A percentile compares a stretch with the other conserved stretches of the same genome.
phyloP scores from a whole-genome alignment of 2,113 vertebrate species.

The Alouatta palliata region DNA sequence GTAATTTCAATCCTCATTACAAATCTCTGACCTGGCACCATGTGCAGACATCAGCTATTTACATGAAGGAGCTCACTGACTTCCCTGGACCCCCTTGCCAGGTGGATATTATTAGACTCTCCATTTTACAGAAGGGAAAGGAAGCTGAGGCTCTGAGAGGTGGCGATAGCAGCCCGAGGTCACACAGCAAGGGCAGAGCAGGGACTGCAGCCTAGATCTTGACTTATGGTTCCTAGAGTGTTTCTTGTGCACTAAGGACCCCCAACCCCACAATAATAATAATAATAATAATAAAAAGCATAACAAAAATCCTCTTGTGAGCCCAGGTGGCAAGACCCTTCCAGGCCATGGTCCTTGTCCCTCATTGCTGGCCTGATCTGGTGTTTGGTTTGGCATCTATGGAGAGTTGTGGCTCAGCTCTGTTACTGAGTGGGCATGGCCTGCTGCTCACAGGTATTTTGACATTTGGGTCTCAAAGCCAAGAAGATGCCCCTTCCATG shows the following conservation, averaged over 20 bases:
- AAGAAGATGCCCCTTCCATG: neutral
- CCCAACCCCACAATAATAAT: neutral
- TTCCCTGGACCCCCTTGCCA: too few relatives aligned
- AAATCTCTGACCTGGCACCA: too few relatives aligned
- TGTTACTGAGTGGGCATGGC: too few relatives aligned
- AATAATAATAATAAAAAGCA: neutral
- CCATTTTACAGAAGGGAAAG: neutral
- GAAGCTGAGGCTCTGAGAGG: neutral
- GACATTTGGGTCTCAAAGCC: neutral
- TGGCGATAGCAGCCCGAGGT: neutral
- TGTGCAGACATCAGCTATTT: too few relatives aligned
- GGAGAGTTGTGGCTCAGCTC: too few relatives aligned
- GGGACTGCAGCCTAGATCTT: neutral
- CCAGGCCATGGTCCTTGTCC: neutral
- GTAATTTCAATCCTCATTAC: too few relatives aligned
- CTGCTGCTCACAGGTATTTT: neutral
- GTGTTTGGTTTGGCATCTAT: neutral
- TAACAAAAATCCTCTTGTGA: neutral
- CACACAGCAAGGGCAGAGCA: neutral
- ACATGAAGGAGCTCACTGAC: too few relatives aligned
- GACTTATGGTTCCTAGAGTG: neutral
- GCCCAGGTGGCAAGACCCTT: neutral
- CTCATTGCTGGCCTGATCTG: rapidly evolving
- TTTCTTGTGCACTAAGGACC: neutral
- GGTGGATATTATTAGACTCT: neutral